A percentile compares a stretch with the other conserved stretches of the same genome.
Evolutionary conservation across 2,888 invertebrate species (phyloP).

Genomic region (Fragum fragum): DNA sequence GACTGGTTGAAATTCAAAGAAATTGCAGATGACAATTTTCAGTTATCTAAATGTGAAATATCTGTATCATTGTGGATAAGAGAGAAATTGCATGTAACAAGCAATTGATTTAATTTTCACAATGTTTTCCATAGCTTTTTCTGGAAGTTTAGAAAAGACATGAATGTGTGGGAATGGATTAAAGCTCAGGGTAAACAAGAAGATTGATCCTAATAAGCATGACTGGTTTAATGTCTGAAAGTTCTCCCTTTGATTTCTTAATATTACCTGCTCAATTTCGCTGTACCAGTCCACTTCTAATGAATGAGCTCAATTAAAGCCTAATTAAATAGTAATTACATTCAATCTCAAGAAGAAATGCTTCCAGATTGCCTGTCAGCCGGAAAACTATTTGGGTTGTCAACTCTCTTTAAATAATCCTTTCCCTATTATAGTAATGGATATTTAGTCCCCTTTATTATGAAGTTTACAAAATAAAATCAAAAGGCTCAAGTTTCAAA

Average conservation of each 20-base stretch:
- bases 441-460: too few relatives aligned
- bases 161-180: neutral
- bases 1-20: too few relatives aligned
- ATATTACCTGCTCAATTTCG: slow-evolving; percentile 19
- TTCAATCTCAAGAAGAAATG: slow-evolving; percentile 25
- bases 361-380: slow-evolving; percentile 5
- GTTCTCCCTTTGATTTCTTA: slow-evolving; percentile 14
- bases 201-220: slow-evolving; percentile 4
- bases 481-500: too few relatives aligned
- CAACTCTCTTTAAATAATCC: neutral
- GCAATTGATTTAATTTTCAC: too few relatives aligned
- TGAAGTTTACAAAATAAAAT: too few relatives aligned
- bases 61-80: too few relatives aligned
- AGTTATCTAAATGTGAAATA: too few relatives aligned
- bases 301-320: slow-evolving; percentile 29
- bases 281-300: slow-evolving; percentile 33
- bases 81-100: too few relatives aligned
- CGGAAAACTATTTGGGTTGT: slow-evolving; percentile 2
- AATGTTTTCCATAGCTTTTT: too few relatives aligned
- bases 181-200: neutral
- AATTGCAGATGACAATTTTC: too few relatives aligned
- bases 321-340: slow-evolving; percentile 33
- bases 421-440: neutral
- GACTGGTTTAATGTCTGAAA: neutral
- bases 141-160: neutral